phyloP scores from a whole-genome alignment of 2,797 vertebrate genomes.

The Crocidura indochinensis region DNA sequence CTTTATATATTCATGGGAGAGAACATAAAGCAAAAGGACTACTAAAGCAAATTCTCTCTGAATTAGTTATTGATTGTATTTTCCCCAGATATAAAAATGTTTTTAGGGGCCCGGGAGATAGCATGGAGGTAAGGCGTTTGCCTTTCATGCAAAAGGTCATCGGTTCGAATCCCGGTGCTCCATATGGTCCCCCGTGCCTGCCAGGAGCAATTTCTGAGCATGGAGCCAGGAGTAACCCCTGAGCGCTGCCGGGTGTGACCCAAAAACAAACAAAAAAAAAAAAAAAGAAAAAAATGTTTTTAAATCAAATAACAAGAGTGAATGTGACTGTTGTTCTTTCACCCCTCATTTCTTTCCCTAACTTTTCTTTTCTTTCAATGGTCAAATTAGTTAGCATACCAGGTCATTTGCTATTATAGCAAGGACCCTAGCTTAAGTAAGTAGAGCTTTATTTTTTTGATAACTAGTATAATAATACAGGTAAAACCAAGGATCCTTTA shows the following conservation, averaged over 20 bases:
- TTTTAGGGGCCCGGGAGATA: no score
- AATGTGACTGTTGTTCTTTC: background rate
- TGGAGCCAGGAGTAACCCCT: no score
- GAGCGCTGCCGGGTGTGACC: no score
- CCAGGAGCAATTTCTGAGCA: no score
- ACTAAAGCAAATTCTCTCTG: background rate
- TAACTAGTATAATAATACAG: background rate
- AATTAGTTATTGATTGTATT: background rate
- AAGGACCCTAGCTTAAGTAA: background rate
- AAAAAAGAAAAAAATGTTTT: no score
- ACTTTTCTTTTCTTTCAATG: background rate
- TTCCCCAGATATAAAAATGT: background rate
- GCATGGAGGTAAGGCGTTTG: no score
- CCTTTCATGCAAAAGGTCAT: no score
- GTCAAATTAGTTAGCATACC: constrained; percentile 24
- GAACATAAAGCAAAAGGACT: background rate
- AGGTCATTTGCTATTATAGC: background rate
- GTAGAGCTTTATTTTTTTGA: background rate
- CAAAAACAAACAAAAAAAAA: background rate
- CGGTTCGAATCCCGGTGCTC: no score
- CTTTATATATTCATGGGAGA: background rate
- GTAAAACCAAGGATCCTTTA: background rate
- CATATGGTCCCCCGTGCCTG: no score
- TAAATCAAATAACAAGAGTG: no score
- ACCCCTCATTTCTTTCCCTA: background rate